A percentile compares a stretch with the other conserved stretches of the same genome.
Conservation (phyloP, 1,140 invertebrate genomes). For the Hypsibius dujardini region DNA sequence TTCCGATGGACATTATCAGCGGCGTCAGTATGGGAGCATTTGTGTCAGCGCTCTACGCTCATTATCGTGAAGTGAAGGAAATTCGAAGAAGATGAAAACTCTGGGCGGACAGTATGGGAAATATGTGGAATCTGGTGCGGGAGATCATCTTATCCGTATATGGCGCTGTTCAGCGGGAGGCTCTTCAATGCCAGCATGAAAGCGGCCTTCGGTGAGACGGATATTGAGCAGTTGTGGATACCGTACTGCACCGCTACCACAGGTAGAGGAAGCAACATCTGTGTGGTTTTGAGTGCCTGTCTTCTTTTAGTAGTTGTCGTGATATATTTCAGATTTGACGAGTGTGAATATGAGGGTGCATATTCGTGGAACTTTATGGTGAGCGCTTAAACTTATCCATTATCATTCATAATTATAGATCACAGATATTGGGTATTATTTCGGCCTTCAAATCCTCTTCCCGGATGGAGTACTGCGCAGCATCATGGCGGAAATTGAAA, state of each 20-base stretch:
- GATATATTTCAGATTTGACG: conserved; percentile 56
- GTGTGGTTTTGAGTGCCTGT: not conserved
- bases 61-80: not conserved
- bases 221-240: conserved; percentile 92
- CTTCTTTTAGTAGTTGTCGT: not conserved
- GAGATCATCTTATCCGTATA: conserved; percentile 88
- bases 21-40: conserved; percentile 78
- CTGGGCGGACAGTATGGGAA: not conserved
- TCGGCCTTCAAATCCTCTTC: not conserved
- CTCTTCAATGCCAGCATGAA: conserved; percentile 52
- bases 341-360: conserved; percentile 42
- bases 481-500: not conserved
- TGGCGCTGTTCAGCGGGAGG: conserved; percentile 79
- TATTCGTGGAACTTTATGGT: too few species aligned
- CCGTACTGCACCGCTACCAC: conserved; percentile 97
- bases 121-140: conserved; percentile 37
- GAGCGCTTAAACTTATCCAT: too few species aligned
- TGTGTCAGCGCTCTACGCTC: not conserved
- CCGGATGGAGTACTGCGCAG: not conserved
- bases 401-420: not conserved
- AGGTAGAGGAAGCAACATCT: not conserved
- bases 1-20: conserved; percentile 93
- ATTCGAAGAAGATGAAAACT: not conserved
- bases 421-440: conserved; percentile 13
- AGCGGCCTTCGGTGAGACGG: conserved; percentile 71